Evolutionary conservation across 2,888 invertebrate genomes (phyloP), one percentile per base, ranked within the genome.

Genomic region (Standfussiana lucernea): DNA sequence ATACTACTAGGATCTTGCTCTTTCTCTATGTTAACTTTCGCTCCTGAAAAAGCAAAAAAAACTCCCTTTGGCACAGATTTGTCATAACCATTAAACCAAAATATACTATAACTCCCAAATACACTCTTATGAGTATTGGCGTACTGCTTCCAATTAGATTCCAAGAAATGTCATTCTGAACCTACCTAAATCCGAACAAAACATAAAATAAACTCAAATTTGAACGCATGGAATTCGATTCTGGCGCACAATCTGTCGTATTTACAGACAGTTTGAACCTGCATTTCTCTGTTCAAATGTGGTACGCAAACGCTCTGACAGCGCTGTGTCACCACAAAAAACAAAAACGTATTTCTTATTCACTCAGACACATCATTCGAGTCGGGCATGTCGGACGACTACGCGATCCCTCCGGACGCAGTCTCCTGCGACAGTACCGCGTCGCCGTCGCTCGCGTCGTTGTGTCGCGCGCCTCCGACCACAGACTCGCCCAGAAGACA

Each of bases 321-420:
- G 24, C 5, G 37, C 40, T 28, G n/a, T 37, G 24, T 28, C n/a
- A 64, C n/a, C n/a, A n/a, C 18, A 37, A 62, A 37, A 37, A 40
- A 15, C 40, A 8, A 40, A n/a, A 64, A n/a, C 40, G n/a, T 64
- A 40, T 28, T 3, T 18, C 15, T 62, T 18, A 40, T 75, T 50
- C 5, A 8, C 13, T 94, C 97, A 98, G 98, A 98, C 95, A 98
- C 98, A 86, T 99, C 99, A 80, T 98, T 99, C 96, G 99, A 99
- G 95, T 99, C 99, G 77, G 99, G 99, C 90, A 98, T 99, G 97
- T 99, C 99, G 53, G 99, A 99, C 93, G 99, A 99, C 97, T 99
- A 99, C 95, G 99, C 99, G 78, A 98, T 99, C 91, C 99, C 99
- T 18, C 99, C 99, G 18, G 99, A 99, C 95, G 99, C 99, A 0